A percentile compares a stretch with the other conserved stretches of the same genome.
phyloP scores from a whole-genome alignment of 2,797 vertebrate genomes.

The Monodelphis domestica region DNA sequence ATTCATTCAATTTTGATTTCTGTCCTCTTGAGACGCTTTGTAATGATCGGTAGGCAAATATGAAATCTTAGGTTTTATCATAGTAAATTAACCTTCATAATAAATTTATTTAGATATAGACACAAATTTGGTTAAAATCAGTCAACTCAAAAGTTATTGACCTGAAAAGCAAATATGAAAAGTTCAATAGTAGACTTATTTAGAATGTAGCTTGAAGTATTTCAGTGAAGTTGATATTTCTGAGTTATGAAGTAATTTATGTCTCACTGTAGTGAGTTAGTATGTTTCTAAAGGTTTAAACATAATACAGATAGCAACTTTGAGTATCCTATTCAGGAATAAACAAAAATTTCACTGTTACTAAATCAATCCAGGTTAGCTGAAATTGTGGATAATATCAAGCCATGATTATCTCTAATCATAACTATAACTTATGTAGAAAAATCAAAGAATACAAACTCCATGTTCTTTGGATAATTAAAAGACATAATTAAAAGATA shows the following conservation, averaged over 20 bases:
- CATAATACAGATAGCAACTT: background rate
- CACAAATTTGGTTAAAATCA: background rate
- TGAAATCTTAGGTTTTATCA: background rate
- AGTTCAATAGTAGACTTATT: background rate
- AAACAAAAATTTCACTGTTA: background rate
- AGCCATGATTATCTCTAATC: background rate
- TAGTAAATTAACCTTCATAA: background rate
- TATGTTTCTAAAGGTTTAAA: background rate
- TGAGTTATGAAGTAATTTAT: slow-evolving; percentile 7
- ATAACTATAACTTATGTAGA: background rate
- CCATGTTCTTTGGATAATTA: slow-evolving; percentile 33
- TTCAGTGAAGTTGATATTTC: background rate
- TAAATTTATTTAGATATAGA: background rate
- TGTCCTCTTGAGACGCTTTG: too few relatives aligned
- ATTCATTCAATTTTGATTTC: background rate
- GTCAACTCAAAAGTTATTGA: background rate
- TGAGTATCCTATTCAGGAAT: background rate
- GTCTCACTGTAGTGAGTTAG: background rate
- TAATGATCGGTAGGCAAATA: background rate
- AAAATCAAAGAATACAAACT: background rate
- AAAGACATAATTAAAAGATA: slow-evolving; percentile 33
- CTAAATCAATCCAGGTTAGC: background rate
- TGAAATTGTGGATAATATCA: background rate
- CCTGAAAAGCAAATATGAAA: background rate
- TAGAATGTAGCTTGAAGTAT: background rate